These are phyloP conservation scores for Thamnaconus septentrionalis DNA, from an alignment of 2,113 vertebrate species.

Conservation along the genomic window DNA sequence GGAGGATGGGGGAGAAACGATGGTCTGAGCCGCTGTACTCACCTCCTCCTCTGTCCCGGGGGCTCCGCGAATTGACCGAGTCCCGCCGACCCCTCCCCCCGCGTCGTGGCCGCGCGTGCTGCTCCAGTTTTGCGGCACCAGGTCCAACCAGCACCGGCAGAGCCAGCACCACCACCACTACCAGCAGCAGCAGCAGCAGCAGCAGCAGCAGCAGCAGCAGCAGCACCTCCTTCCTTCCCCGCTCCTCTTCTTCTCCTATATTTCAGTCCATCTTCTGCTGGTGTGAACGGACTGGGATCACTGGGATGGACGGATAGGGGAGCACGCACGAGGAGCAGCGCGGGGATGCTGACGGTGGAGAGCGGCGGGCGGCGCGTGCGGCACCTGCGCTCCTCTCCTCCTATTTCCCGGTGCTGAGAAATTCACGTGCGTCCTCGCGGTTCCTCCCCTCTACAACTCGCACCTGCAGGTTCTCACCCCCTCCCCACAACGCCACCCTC, in stretches of 20 bases:
- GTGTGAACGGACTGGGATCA: constrained; percentile 7
- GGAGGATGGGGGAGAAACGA: neutral
- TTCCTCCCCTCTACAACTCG: constrained; percentile 20
- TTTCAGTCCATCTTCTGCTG: too few species aligned
- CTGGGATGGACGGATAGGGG: constrained; percentile 32
- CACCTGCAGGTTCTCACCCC: constrained; percentile 14
- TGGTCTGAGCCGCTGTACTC: constrained; percentile 37
- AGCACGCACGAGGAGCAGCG: constrained; percentile 7
- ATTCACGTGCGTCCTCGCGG: constrained; percentile 51
- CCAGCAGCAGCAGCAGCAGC: too few species aligned
- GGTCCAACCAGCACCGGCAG: constrained; percentile 10
- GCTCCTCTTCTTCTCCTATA: too few species aligned
- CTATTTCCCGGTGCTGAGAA: constrained; percentile 33
- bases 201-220: too few species aligned
- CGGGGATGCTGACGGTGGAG: constrained; percentile 57
- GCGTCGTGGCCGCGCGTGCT: constrained; percentile 71
- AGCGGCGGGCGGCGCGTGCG: constrained; percentile 62
- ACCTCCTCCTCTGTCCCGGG: constrained; percentile 78
- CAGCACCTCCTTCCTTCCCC: too few species aligned
- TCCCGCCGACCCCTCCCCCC: constrained; percentile 73
- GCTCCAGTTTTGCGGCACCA: constrained; percentile 72
- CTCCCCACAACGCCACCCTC: neutral
- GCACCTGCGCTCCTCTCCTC: constrained; percentile 48
- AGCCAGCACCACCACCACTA: too few species aligned
- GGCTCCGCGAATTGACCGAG: constrained; percentile 75